These are phyloP conservation scores for Tragelaphus strepsiceros DNA, from an alignment of 2,113 vertebrate genomes.

Conservation along the genomic window DNA sequence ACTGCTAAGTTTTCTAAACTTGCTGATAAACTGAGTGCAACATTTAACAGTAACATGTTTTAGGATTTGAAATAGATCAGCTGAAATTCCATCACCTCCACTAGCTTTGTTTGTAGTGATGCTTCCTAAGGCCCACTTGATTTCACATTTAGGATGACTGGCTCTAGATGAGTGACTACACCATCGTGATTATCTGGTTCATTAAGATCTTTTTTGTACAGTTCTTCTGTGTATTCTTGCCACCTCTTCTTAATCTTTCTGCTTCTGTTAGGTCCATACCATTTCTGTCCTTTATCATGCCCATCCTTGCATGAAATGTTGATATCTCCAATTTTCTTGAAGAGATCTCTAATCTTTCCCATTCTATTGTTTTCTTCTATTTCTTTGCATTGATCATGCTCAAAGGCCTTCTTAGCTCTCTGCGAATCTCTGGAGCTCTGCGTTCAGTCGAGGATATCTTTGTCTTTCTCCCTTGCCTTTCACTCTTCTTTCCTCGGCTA, in stretches of 20 bases:
- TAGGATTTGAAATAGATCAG: not conserved
- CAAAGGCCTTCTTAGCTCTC: not conserved
- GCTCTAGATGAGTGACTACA: not conserved
- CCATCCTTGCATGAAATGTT: not conserved
- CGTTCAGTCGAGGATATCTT: not conserved
- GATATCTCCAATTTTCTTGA: not conserved
- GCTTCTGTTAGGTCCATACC: not conserved
- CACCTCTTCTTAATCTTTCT: not conserved
- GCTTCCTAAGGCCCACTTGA: not conserved
- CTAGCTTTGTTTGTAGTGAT: not conserved
- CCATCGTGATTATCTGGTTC: not conserved
- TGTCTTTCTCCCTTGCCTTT: not conserved
- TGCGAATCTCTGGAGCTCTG: not conserved
- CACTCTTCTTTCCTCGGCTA: not conserved
- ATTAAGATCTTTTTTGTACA: accelerated
- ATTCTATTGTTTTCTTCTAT: not conserved
- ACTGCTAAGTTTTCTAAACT: not conserved
- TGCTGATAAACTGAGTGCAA: not conserved
- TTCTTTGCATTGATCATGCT: not conserved
- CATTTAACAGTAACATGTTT: not conserved
- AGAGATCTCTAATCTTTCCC: not conserved
- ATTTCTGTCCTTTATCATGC: not conserved
- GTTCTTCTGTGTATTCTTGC: not conserved
- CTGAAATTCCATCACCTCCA: not conserved
- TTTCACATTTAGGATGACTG: not conserved